These are phyloP conservation scores for Caiman crocodilus DNA, from an alignment of 2,797 vertebrate species.

Conservation along the genomic window DNA sequence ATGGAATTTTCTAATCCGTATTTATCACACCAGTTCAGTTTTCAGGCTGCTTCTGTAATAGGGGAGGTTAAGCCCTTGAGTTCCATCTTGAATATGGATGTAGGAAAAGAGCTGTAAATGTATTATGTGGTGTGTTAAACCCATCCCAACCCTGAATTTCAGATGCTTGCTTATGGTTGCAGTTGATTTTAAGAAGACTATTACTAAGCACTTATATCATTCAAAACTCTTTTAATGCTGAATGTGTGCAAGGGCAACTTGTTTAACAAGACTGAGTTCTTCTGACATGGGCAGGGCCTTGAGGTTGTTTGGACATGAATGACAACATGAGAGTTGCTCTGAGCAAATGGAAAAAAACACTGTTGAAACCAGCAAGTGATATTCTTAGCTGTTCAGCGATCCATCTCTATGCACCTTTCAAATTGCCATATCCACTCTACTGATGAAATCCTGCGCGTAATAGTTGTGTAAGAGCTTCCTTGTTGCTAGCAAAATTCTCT, in stretches of 20 bases:
- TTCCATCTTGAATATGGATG: background rate
- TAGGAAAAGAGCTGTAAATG: slow-evolving; percentile 33
- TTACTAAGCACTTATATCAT: slow-evolving; percentile 1
- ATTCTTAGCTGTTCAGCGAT: slow-evolving; percentile 11
- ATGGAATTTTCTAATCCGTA: slow-evolving; percentile 37
- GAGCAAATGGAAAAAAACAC: slow-evolving; percentile 28
- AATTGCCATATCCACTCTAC: background rate
- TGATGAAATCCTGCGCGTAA: background rate
- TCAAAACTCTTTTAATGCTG: slow-evolving; percentile 37
- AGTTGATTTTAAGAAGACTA: slow-evolving; percentile 23
- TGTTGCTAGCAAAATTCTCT: slow-evolving; percentile 11
- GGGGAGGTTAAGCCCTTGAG: slow-evolving; percentile 11
- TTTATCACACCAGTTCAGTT: slow-evolving; percentile 38
- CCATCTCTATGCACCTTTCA: background rate
- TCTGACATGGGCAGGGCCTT: slow-evolving; percentile 30
- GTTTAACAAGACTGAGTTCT: slow-evolving; percentile 43
- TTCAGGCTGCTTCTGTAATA: background rate
- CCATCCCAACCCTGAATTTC: slow-evolving; percentile 7
- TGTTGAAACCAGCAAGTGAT: slow-evolving; percentile 51
- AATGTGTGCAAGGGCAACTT: slow-evolving; percentile 39
- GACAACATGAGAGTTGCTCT: slow-evolving; percentile 38
- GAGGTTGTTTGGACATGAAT: slow-evolving; percentile 16
- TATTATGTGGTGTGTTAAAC: background rate
- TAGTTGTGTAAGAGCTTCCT: background rate
- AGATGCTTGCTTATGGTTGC: background rate